A percentile compares a stretch with the other conserved stretches of the same genome.
Conservation (phyloP, 2,797 vertebrate species). For the Nannoperca australis region DNA sequence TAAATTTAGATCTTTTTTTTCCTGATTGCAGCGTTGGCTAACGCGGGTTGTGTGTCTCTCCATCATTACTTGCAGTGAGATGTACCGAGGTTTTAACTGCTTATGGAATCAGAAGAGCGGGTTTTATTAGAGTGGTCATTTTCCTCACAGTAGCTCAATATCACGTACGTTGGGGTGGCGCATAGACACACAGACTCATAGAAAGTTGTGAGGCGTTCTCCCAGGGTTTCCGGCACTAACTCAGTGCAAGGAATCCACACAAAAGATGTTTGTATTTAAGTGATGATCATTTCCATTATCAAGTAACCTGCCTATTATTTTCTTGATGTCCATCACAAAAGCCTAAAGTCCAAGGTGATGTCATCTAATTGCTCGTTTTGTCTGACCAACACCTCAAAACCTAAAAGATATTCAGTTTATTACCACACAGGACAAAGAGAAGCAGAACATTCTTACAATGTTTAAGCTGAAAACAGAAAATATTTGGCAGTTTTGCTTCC, state of each 20-base stretch:
- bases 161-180: background rate
- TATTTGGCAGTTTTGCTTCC: background rate
- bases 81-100: constrained; percentile 9
- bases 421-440: background rate
- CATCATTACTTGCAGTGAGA: background rate
- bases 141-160: background rate
- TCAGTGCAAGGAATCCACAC: background rate
- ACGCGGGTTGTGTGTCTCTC: background rate
- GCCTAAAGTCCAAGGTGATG: background rate
- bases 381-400: background rate
- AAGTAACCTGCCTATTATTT: background rate
- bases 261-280: background rate
- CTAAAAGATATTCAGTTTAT: constrained; percentile 3
- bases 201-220: background rate
- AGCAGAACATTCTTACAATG: background rate
- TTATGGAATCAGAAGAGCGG: background rate
- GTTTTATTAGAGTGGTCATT: constrained; percentile 10
- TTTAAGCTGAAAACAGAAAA: constrained; percentile 4
- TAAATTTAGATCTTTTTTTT: constrained; percentile 3
- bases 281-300: background rate
- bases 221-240: background rate
- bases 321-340: background rate
- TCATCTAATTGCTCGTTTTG: background rate
- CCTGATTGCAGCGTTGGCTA: constrained; percentile 6
- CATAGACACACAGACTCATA: background rate